phyloP scores from a whole-genome alignment of 2,113 vertebrate species.

The Alethe castanea region DNA sequence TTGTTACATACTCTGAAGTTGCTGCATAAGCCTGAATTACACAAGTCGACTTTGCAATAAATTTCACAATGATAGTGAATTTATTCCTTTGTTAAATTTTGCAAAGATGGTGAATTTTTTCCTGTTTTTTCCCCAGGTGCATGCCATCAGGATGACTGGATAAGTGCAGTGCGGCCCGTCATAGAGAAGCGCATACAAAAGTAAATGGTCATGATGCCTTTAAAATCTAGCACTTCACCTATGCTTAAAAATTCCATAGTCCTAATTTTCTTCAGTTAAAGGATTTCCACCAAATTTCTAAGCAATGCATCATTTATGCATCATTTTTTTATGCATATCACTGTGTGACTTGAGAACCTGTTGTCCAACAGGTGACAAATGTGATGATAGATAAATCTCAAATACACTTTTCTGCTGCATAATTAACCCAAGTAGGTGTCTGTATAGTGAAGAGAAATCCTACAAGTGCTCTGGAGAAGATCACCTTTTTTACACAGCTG shows the following conservation, averaged over 20 bases:
- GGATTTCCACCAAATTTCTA: background rate
- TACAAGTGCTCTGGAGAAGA: background rate
- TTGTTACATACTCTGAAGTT: background rate
- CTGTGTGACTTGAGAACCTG: background rate
- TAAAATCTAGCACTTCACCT: background rate
- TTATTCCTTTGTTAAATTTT: background rate
- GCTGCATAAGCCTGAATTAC: background rate
- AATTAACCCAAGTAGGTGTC: background rate
- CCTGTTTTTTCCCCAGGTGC: slow-evolving; percentile 70
- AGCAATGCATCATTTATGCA: background rate
- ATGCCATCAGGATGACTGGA: slow-evolving; percentile 96
- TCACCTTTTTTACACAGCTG: background rate
- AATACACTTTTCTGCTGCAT: background rate
- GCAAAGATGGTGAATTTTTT: background rate
- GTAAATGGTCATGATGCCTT: slow-evolving; percentile 71
- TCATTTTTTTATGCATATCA: background rate
- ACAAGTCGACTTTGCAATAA: background rate
- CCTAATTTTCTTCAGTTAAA: background rate
- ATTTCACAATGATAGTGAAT: background rate
- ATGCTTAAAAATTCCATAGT: background rate
- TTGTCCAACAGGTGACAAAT: background rate
- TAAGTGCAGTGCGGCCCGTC: slow-evolving; percentile 91
- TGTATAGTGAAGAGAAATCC: background rate
- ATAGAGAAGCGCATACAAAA: slow-evolving; percentile 99
- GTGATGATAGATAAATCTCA: background rate